Conservation (phyloP, 2,113 vertebrate species). For the Rhipidura dahli region DNA sequence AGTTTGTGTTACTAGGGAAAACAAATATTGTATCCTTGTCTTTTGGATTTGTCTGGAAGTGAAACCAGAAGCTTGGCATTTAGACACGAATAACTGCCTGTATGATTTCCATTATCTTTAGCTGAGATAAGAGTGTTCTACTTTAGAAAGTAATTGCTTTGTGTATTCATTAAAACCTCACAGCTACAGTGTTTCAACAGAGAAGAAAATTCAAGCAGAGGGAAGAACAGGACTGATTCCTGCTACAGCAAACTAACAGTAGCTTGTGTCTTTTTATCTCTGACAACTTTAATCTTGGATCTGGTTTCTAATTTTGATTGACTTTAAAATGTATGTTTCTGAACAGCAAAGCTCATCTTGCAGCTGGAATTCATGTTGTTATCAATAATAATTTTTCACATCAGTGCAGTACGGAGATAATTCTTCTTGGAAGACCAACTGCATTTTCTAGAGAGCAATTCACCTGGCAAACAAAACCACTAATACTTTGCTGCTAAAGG, state of each 20-base stretch:
- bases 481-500: background rate
- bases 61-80: conserved; percentile 18
- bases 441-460: background rate
- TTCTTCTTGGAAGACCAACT: background rate
- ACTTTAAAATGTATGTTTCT: background rate
- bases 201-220: background rate
- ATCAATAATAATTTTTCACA: background rate
- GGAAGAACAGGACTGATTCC: background rate
- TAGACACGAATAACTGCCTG: background rate
- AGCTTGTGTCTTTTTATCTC: background rate
- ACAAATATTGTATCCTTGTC: conserved; percentile 24
- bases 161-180: background rate
- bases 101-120: background rate
- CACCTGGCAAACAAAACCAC: background rate
- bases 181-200: background rate
- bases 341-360: background rate
- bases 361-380: background rate
- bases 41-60: conserved; percentile 19
- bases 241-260: background rate
- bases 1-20: conserved; percentile 16
- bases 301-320: background rate
- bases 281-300: background rate
- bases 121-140: conserved; percentile 22
- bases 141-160: conserved; percentile 36
- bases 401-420: background rate